Percentiles rank a stretch among this genome's conserved stretches.
Evolutionary conservation across 2,888 invertebrate species (phyloP).

Genomic region (Drosophila antonietae): DNA sequence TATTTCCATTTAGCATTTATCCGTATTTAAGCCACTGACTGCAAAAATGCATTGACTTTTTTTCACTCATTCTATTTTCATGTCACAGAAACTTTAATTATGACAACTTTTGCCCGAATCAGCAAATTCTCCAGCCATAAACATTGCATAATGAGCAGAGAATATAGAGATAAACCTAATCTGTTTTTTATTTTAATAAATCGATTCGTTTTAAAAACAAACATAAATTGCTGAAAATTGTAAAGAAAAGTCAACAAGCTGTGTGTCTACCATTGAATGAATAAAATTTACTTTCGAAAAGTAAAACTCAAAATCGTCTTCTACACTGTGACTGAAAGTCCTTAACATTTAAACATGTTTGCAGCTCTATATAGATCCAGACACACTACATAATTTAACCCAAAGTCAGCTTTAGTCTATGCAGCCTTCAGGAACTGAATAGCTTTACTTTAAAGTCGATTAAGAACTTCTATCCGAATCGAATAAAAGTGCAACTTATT

Average conservation of each 20-base stretch:
- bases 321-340: too few relatives aligned
- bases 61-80: conserved; percentile 32
- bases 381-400: not conserved
- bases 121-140: conserved; percentile 32
- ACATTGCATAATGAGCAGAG: conserved; percentile 6
- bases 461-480: not conserved
- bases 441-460: not conserved
- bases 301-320: too few relatives aligned
- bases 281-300: too few relatives aligned
- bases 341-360: too few relatives aligned
- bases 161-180: not conserved
- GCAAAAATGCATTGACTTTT: conserved; percentile 38
- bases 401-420: too few relatives aligned
- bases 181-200: too few relatives aligned
- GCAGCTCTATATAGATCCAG: too few relatives aligned
- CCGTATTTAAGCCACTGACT: conserved; percentile 45
- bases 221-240: too few relatives aligned
- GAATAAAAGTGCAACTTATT: conserved; percentile 8
- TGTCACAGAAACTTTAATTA: conserved; percentile 53
- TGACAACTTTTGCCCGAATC: conserved; percentile 30
- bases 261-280: too few relatives aligned
- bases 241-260: too few relatives aligned
- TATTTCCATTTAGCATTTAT: conserved; percentile 55
- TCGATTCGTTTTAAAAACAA: too few relatives aligned
- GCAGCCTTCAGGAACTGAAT: not conserved